Evolutionary conservation across 2,797 vertebrate genomes (phyloP), one percentile per base, ranked within the genome.

Genomic region (Malurus splendens): DNA sequence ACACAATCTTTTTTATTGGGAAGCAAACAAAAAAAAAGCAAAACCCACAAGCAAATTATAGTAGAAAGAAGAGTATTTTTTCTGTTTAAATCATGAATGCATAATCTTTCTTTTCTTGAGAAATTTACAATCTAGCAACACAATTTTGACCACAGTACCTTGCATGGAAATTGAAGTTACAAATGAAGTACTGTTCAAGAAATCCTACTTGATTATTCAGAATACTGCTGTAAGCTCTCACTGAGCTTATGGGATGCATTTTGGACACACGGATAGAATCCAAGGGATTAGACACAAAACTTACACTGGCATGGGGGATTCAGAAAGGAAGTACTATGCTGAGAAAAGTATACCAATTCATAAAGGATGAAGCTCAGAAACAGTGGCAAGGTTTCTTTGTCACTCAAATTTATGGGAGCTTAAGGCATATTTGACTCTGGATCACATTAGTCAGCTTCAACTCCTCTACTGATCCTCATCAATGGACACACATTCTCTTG

Each of bases 171-270:
- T 51, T 80, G 36, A 36, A 36, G 51, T 74, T 74, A 68, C 12
- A 93, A 78, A 56, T 75, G 3, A 93, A 85, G 66, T 38, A 19
- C 27, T 79, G 27, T 23, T 82, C 18, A 82, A 68, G 17, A 88
- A 90, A 76, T 89, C 59, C 71, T 85, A n/a, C n/a, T 86, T 82
- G 17, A 50, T 85, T 73, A 85, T 80, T 85, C 57, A 67, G 71
- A 91, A 75, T 59, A 57, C 47, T 65, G 51, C 9, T 86, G 12
- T 80, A 86, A 92, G 28, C 65, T 77, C 65, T 87, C n/a, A 39
- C 28, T 71, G 44, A 82, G 51, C 44, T 91, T 82, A 73, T 33
- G 27, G 50, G 44, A 77, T 65, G 32, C 9, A 28, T 74, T 90
- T 90, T 51, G 91, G 56, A 60, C 15, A 45, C 30, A 61, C 0